These are phyloP conservation scores for Hyperoplus lanceolatus DNA, from an alignment of 2,797 vertebrate genomes.

Conservation along the genomic window DNA sequence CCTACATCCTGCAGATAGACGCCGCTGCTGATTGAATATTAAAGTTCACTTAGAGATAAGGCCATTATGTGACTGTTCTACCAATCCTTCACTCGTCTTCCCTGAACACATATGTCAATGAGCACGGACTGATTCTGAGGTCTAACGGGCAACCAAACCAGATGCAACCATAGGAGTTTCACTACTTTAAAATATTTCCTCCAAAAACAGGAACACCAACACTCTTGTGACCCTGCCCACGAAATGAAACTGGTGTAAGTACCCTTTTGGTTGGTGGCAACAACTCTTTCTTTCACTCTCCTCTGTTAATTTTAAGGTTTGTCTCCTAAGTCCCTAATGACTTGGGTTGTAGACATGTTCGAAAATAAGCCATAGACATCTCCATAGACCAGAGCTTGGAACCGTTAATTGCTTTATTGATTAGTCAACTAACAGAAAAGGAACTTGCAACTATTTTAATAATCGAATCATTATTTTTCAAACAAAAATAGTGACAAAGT, in stretches of 20 bases:
- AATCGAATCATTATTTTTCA: not conserved
- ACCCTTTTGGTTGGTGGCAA: not conserved
- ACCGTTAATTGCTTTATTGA: not conserved
- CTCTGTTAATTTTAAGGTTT: not conserved
- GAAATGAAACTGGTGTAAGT: not conserved
- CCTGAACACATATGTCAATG: not conserved
- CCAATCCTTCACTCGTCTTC: not conserved
- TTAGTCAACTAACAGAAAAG: not conserved
- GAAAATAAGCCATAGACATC: not conserved
- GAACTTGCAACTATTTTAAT: not conserved
- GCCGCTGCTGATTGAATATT: constrained; percentile 6
- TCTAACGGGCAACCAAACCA: not conserved
- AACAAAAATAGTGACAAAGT: not conserved
- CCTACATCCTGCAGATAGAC: constrained; percentile 15
- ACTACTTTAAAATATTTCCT: constrained; percentile 25
- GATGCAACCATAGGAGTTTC: constrained; percentile 31
- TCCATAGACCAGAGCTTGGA: not conserved
- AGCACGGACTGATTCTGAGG: not conserved
- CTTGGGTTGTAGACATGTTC: not conserved
- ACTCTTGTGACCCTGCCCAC: not conserved
- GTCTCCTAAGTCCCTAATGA: not conserved
- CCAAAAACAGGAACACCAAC: constrained; percentile 28
- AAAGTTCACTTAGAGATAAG: constrained; percentile 12
- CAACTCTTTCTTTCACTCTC: not conserved
- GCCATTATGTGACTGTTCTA: constrained; percentile 4